These are phyloP conservation scores for Andrena praecox DNA, from an alignment of 2,888 invertebrate genomes.

Conservation along the genomic window DNA sequence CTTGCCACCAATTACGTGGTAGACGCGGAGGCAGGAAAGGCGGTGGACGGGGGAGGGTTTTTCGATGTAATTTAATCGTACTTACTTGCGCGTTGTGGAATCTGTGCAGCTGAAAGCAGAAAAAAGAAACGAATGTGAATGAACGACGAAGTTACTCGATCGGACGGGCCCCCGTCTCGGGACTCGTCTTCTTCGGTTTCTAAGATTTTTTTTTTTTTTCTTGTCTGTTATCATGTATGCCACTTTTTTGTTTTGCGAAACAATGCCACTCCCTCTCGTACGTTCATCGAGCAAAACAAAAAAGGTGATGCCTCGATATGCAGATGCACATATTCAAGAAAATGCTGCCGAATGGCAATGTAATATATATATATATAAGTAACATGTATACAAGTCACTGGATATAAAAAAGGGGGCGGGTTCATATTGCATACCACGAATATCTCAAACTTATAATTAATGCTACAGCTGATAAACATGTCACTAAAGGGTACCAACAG, in stretches of 20 bases:
- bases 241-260: conserved; percentile 4
- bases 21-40: not conserved
- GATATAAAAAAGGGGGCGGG: conserved; percentile 74
- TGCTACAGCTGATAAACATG: conserved; percentile 82
- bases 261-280: not conserved
- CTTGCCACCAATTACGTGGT: conserved; percentile 25
- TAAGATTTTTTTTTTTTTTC: not conserved
- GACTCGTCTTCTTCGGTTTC: not conserved
- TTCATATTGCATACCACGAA: conserved; percentile 81
- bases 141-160: conserved; percentile 61
- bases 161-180: conserved; percentile 51
- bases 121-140: conserved; percentile 81
- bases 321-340: conserved; percentile 25
- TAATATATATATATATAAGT: conserved; percentile 49
- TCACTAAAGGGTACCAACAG: conserved; percentile 79
- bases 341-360: not conserved
- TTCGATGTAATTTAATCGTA: conserved; percentile 82
- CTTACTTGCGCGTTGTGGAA: conserved; percentile 96
- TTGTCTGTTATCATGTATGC: not conserved
- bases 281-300: conserved; percentile 14
- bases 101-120: conserved; percentile 94
- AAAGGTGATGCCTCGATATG: conserved; percentile 37
- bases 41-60: conserved; percentile 20
- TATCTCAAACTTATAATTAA: conserved; percentile 75
- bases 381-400: conserved; percentile 83